Conservation (phyloP, 2,797 vertebrate species). For the Peromyscus eremicus region DNA sequence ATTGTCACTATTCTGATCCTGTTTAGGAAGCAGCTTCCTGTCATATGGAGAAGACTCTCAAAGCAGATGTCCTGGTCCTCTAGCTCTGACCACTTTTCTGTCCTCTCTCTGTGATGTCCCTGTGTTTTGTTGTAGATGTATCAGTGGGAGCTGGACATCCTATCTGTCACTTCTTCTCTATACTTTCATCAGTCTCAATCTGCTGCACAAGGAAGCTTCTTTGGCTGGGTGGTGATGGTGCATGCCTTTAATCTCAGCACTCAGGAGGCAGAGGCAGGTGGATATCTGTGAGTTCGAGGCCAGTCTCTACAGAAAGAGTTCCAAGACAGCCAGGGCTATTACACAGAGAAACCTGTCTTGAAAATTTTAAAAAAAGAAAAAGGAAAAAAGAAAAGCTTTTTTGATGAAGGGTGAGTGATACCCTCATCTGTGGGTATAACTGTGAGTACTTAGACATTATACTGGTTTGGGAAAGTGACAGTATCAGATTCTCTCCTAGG, state of each 20-base stretch:
- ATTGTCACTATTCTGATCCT: background rate
- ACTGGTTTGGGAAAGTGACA: background rate
- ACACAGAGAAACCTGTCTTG: too few species aligned
- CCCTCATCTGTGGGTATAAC: background rate
- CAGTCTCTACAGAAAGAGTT: too few species aligned
- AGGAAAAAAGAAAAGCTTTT: background rate
- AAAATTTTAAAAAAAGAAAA: too few species aligned
- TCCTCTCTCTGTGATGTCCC: background rate
- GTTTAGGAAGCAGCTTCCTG: background rate
- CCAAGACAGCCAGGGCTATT: too few species aligned
- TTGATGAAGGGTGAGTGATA: background rate
- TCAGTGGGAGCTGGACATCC: background rate
- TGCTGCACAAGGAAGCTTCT: background rate
- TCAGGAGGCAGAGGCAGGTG: too few species aligned
- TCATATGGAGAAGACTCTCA: background rate
- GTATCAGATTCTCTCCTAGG: background rate
- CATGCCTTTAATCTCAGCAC: too few species aligned
- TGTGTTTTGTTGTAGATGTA: background rate
- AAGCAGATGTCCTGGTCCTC: background rate
- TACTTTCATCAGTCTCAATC: background rate
- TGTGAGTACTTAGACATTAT: background rate
- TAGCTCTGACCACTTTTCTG: background rate
- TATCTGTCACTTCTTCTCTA: background rate
- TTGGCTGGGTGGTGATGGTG: background rate
- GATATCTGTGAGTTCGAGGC: too few species aligned